Base-by-base conservation (phyloP, 1,140 invertebrate species). In the Heliothis subflexa region DNA sequence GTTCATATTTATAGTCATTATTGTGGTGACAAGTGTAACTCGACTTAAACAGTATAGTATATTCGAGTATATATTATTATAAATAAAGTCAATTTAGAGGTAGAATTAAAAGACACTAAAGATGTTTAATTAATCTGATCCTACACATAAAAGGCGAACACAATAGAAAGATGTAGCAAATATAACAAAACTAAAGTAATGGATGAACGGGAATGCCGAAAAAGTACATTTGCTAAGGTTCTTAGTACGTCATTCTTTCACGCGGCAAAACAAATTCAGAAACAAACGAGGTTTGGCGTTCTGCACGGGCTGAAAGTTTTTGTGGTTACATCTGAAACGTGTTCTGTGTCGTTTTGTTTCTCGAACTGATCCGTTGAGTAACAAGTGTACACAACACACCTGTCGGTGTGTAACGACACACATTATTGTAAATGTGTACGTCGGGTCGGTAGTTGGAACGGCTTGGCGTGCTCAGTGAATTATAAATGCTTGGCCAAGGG, bases 381-480 rank as follows among this genome's bases (percentile, higher is more conserved):
- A 71, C 50, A 50, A 71, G 68, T 71, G 68, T 71, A 55, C 49
- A 71, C 68, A 71, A 50, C 50, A 55, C 25, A 55, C 68, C 45
- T 18, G 33, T 14, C 21, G 13, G 12, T 28, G 57, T 61, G 40
- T 14, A 50, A 54, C 50, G 68, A 68, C 50, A 55, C 50, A 70
- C 14, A 16, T 52, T 70, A 54, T 70, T 70, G 52, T 28, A 54
- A 70, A 71, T 40, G 68, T 71, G 25, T 55, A 33, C 33, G 18
- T 9, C n/a, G 66, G n/a, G 25, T 40, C 33, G 33, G 50, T 66
- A 33, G 25, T 54, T 70, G 52, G 14, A 40, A 71, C 7, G n/a
- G 14, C 50, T 71, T 55, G 40, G 25, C 68, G 50, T 55, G 25
- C 18, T 9, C 25, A 54, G 4, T 71, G 25, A 71, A 71, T 71